Percentiles rank a stretch among this genome's conserved stretches.
Conservation (phyloP, 2,888 invertebrate genomes). For the Ochropleura plecta region DNA sequence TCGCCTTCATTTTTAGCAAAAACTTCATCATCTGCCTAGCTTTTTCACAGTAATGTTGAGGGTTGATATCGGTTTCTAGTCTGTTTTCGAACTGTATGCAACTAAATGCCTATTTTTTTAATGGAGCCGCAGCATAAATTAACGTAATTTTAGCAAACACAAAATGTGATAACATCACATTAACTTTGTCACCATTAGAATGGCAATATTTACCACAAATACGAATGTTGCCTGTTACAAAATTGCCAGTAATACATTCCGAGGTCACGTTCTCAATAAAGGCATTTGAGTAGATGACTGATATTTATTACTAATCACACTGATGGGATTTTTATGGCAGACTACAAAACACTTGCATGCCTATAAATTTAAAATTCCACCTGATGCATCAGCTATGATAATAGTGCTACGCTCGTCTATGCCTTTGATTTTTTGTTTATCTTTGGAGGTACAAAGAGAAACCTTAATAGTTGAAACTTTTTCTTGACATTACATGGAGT, state of each 20-base stretch:
- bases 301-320: conserved; percentile 65
- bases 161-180: not conserved
- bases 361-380: conserved; percentile 36
- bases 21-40: not conserved
- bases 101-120: not conserved
- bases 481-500: conserved; percentile 29
- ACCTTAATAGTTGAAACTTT: conserved; percentile 19
- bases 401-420: conserved; percentile 10
- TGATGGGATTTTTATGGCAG: conserved; percentile 57
- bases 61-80: too few species aligned
- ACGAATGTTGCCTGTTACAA: conserved; percentile 59
- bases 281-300: conserved; percentile 65
- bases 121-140: not conserved
- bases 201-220: conserved; percentile 18
- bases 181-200: conserved; percentile 27
- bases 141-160: not conserved
- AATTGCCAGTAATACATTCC: conserved; percentile 61
- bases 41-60: not conserved
- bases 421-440: conserved; percentile 41
- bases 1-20: not conserved
- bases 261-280: conserved; percentile 69
- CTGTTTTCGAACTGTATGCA: not conserved
- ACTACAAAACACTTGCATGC: conserved; percentile 48
- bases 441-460: conserved; percentile 17
- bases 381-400: conserved; percentile 6